These are phyloP conservation scores for Scophthalmus maximus DNA, from an alignment of 2,113 vertebrate genomes.

Conservation along the genomic window DNA sequence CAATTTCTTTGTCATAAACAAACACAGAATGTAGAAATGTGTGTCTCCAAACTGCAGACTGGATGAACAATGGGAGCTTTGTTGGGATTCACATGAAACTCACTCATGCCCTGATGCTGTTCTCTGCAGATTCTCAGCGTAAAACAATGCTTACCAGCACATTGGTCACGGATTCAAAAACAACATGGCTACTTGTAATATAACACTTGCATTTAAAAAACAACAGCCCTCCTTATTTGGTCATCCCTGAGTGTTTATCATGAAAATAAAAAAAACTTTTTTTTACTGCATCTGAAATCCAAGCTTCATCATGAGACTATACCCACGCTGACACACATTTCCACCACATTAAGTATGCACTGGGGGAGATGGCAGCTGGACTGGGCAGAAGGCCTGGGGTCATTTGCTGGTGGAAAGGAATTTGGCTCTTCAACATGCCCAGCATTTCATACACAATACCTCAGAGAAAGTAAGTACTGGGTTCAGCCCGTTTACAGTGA, in stretches of 20 bases:
- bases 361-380: constrained; percentile 57
- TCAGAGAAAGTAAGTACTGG: constrained; percentile 40
- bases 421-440: constrained; percentile 71
- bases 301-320: constrained; percentile 56
- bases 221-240: constrained; percentile 40
- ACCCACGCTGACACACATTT: constrained; percentile 65
- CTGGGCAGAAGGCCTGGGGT: constrained; percentile 66
- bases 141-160: constrained; percentile 1
- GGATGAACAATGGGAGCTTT: constrained; percentile 74
- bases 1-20: constrained; percentile 55
- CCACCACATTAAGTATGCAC: constrained; percentile 66
- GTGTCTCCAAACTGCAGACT: constrained; percentile 40
- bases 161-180: constrained; percentile 15
- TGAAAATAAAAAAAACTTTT: constrained; percentile 33
- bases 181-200: constrained; percentile 4
- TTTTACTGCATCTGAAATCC: constrained; percentile 53
- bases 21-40: constrained; percentile 49
- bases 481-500: constrained; percentile 14
- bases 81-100: constrained; percentile 64
- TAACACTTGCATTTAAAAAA: constrained; percentile 3
- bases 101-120: constrained; percentile 48
- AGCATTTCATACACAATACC: constrained; percentile 66
- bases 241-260: constrained; percentile 29
- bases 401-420: constrained; percentile 81
- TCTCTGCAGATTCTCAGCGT: constrained; percentile 53